Conservation (phyloP, 2,113 vertebrate species). For the Rhombomys opimus region DNA sequence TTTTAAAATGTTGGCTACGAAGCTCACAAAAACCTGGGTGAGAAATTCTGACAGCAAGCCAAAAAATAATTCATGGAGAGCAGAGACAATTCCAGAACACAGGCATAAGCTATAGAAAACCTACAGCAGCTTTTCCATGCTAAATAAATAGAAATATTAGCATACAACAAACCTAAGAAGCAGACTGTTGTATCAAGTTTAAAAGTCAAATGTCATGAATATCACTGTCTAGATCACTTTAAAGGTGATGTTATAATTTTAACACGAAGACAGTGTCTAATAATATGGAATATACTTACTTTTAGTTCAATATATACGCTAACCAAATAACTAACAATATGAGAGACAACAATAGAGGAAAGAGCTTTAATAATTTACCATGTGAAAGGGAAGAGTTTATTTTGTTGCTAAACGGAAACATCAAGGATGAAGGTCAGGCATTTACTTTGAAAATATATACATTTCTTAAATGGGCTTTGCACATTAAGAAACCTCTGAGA, state of each 20-base stretch:
- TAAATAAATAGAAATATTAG: constrained; percentile 87
- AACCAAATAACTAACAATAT: constrained; percentile 69
- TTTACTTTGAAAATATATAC: constrained; percentile 85
- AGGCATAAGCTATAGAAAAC: constrained; percentile 86
- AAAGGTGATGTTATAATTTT: constrained; percentile 74
- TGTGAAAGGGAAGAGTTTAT: not conserved
- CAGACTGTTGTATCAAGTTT: constrained; percentile 87
- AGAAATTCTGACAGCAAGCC: constrained; percentile 86
- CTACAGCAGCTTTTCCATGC: constrained; percentile 88
- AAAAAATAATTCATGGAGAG: constrained; percentile 85
- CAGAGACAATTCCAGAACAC: constrained; percentile 88
- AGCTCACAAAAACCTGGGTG: constrained; percentile 82
- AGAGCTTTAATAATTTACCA: constrained; percentile 66
- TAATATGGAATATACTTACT: constrained; percentile 61
- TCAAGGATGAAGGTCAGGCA: constrained; percentile 84
- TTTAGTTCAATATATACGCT: constrained; percentile 65
- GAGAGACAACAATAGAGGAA: not conserved
- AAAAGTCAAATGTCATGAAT: constrained; percentile 85
- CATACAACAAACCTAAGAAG: constrained; percentile 85
- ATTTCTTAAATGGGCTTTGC: constrained; percentile 81
- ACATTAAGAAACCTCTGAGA: constrained; percentile 78
- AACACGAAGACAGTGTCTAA: constrained; percentile 67
- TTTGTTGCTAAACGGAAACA: constrained; percentile 48
- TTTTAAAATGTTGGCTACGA: constrained; percentile 79
- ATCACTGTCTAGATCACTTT: constrained; percentile 76